Evolutionary conservation across 2,888 invertebrate species (phyloP).

Genomic region (Eudemis profundana): DNA sequence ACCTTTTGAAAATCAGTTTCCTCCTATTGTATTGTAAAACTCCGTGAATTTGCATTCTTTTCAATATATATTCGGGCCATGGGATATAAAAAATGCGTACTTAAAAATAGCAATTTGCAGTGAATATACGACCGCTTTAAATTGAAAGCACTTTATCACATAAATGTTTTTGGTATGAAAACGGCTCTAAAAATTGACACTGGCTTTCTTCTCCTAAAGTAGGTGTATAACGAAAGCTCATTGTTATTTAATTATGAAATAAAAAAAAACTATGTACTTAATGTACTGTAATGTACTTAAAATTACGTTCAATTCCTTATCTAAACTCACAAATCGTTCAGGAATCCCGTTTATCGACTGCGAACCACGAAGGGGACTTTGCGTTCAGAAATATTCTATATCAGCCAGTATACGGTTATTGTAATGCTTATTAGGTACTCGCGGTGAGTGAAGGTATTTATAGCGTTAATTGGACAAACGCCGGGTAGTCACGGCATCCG

Average conservation of each 20-base stretch:
- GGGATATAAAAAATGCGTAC: not conserved
- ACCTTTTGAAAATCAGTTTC: conserved; percentile 25
- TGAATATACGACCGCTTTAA: too few relatives aligned
- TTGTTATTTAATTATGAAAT: too few relatives aligned
- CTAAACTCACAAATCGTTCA: conserved; percentile 11
- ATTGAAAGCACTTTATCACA: too few relatives aligned
- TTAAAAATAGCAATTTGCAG: not conserved
- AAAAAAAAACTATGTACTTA: too few relatives aligned
- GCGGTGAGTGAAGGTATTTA: conserved; percentile 74
- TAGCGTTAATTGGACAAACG: conserved; percentile 81
- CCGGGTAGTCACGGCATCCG: conserved; percentile 70
- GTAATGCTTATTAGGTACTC: conserved; percentile 68
- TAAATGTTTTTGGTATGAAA: too few relatives aligned
- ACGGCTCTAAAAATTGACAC: too few relatives aligned
- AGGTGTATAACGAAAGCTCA: too few relatives aligned
- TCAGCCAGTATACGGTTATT: conserved; percentile 78
- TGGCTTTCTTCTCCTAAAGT: too few relatives aligned
- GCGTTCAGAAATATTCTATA: conserved; percentile 81
- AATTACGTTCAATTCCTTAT: not conserved
- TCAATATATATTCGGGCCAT: conserved; percentile 10
- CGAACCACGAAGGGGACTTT: conserved; percentile 55
- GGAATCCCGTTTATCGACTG: conserved; percentile 21
- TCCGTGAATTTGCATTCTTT: conserved; percentile 19
- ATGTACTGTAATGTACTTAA: not conserved
- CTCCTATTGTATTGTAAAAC: conserved; percentile 21